phyloP scores from a whole-genome alignment of 2,888 invertebrate species.

The Ophion costatus region DNA sequence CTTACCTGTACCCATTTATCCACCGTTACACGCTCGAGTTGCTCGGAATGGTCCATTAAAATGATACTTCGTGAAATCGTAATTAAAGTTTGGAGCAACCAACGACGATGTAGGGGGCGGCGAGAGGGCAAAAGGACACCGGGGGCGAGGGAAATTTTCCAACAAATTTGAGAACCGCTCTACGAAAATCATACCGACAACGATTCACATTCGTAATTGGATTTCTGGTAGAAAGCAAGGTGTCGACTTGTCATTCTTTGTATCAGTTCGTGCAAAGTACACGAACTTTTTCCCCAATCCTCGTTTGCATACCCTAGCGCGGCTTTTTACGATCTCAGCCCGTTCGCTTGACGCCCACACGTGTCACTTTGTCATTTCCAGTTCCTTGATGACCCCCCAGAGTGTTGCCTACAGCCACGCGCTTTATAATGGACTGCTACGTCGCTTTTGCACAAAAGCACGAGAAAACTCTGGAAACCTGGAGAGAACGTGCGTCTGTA shows the following conservation, averaged over 20 bases:
- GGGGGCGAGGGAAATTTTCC: neutral
- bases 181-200: neutral
- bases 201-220: neutral
- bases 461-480: no score
- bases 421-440: no score
- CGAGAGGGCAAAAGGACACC: neutral
- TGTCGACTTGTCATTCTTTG: neutral
- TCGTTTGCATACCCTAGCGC: neutral
- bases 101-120: neutral
- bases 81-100: slow-evolving; percentile 47
- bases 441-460: no score
- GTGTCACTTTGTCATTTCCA: neutral
- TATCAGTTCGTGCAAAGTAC: neutral
- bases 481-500: no score
- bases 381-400: neutral
- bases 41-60: slow-evolving; percentile 57
- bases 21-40: slow-evolving; percentile 33
- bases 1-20: slow-evolving; percentile 44
- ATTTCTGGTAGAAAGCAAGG: neutral
- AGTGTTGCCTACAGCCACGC: neutral
- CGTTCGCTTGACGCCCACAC: neutral
- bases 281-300: neutral
- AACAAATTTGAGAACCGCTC: slow-evolving; percentile 9
- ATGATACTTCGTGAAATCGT: slow-evolving; percentile 54
- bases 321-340: neutral